These are phyloP conservation scores for Anagrus nilaparvatae DNA, from an alignment of 1,140 invertebrate species.

Conservation along the genomic window DNA sequence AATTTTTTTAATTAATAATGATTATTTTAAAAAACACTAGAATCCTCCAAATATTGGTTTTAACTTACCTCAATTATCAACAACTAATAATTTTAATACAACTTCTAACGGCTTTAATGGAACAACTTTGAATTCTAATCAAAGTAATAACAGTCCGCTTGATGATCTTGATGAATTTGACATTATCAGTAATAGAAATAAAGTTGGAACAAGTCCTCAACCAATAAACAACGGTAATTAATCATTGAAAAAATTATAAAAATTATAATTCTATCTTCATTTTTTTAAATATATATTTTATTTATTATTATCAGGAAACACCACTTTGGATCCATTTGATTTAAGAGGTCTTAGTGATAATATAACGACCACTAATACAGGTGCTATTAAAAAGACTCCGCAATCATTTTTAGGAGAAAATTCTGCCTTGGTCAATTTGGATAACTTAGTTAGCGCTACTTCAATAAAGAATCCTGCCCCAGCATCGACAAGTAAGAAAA, in stretches of 20 bases:
- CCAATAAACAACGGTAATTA: slow-evolving; percentile 36
- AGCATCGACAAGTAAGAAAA: slow-evolving; percentile 32
- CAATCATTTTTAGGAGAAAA: slow-evolving; percentile 91
- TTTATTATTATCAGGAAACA: slow-evolving; percentile 28
- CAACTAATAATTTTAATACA: slow-evolving; percentile 23
- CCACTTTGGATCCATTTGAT: slow-evolving; percentile 59
- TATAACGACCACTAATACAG: slow-evolving; percentile 38
- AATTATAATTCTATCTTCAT: slow-evolving; percentile 1
- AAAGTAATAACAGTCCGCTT: slow-evolving; percentile 44
- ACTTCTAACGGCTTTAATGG: slow-evolving; percentile 37
- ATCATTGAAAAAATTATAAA: background rate
- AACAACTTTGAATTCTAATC: slow-evolving; percentile 27
- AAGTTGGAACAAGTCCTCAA: slow-evolving; percentile 36
- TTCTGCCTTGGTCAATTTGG: slow-evolving; percentile 85
- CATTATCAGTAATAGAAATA: slow-evolving; percentile 61
- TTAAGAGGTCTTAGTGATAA: slow-evolving; percentile 50
- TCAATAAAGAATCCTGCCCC: slow-evolving; percentile 34
- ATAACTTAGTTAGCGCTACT: slow-evolving; percentile 76
- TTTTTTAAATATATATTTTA: slow-evolving; percentile 4
- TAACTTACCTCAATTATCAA: slow-evolving; percentile 27
- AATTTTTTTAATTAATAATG: background rate
- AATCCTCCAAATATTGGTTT: slow-evolving; percentile 35
- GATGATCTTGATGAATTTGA: slow-evolving; percentile 76
- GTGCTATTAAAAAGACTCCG: slow-evolving; percentile 70
- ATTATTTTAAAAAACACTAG: slow-evolving; percentile 3